These are phyloP conservation scores for Gallinago nigripennis DNA, from an alignment of 2,797 vertebrate genomes.

Conservation along the genomic window DNA sequence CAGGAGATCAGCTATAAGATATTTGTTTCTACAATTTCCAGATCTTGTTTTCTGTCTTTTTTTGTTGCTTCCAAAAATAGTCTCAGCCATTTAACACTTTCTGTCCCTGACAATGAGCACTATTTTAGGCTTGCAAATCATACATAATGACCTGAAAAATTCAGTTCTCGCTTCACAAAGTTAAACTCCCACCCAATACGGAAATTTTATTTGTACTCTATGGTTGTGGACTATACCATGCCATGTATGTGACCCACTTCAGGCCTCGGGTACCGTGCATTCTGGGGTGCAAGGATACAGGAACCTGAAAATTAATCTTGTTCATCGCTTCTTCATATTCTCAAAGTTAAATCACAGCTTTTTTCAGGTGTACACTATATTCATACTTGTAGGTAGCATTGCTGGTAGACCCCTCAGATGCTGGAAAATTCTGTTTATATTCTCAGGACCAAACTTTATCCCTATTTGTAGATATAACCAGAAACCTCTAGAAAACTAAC, in stretches of 20 bases:
- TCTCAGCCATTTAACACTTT: neutral
- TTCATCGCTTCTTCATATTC: neutral
- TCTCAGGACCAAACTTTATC: neutral
- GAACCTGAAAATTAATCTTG: neutral
- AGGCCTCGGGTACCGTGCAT: neutral
- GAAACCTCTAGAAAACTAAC: neutral
- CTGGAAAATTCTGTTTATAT: neutral
- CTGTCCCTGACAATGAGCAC: neutral
- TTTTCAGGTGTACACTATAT: neutral
- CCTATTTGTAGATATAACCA: neutral
- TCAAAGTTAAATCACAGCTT: neutral
- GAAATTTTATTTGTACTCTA: neutral
- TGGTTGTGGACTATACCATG: neutral
- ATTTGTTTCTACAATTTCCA: neutral
- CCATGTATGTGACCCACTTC: neutral
- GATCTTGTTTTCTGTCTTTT: neutral
- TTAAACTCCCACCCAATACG: neutral
- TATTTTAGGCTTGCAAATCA: neutral
- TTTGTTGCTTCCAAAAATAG: neutral
- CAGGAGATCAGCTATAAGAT: neutral
- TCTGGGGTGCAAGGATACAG: neutral
- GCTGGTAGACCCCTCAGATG: neutral
- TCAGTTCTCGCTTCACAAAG: neutral
- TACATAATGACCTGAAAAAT: neutral
- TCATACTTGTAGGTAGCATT: neutral